These are phyloP conservation scores for Bradynema listronoti DNA, from an alignment of 1,140 invertebrate species.

Conservation along the genomic window DNA sequence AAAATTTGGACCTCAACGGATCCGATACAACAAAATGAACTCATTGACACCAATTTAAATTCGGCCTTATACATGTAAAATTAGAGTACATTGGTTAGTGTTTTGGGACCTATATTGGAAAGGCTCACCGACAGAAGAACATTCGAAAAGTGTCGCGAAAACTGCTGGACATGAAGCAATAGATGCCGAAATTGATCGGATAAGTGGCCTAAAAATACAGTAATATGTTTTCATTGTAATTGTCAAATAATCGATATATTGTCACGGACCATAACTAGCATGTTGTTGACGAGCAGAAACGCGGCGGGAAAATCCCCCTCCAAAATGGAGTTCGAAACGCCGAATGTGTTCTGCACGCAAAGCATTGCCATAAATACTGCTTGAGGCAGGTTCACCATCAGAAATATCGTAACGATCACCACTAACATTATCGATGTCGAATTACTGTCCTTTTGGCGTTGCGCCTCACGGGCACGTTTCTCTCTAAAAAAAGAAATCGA, in stretches of 20 bases:
- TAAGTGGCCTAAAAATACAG: conserved; percentile 65
- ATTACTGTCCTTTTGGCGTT: conserved; percentile 69
- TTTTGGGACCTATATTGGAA: not conserved
- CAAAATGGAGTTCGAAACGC: conserved; percentile 61
- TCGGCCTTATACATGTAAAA: not conserved
- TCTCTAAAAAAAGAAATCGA: conserved; percentile 50
- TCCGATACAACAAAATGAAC: no score
- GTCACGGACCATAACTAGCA: conserved; percentile 72
- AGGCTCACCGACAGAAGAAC: conserved; percentile 64
- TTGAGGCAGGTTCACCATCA: conserved; percentile 80
- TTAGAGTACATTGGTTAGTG: not conserved
- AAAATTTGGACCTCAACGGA: no score
- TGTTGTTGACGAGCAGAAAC: conserved; percentile 73
- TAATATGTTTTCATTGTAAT: not conserved
- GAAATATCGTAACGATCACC: conserved; percentile 83
- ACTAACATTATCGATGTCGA: conserved; percentile 89
- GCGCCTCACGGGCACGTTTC: conserved; percentile 72
- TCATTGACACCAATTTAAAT: no score
- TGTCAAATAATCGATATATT: not conserved
- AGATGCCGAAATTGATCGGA: conserved; percentile 89
- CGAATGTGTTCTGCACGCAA: conserved; percentile 62
- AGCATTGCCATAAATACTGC: conserved; percentile 78
- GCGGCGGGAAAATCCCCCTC: conserved; percentile 75
- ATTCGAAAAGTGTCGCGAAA: conserved; percentile 87
- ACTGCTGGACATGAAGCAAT: conserved; percentile 86